phyloP scores from a whole-genome alignment of 2,797 vertebrate species.

The Hoplostethus mediterraneus region DNA sequence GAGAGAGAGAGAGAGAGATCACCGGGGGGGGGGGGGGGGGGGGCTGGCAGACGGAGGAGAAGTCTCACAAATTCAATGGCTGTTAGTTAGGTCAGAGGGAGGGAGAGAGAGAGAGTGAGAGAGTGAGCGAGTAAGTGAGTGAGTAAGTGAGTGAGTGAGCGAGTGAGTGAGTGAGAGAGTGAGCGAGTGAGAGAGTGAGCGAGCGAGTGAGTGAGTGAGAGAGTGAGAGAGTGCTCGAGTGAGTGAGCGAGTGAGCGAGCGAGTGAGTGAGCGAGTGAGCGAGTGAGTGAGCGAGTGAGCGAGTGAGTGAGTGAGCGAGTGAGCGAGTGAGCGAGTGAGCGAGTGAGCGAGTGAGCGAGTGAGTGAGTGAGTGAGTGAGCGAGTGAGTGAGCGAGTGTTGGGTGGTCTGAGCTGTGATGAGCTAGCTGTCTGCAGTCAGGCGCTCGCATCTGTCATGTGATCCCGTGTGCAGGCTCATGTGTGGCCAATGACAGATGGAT shows the following conservation, averaged over 20 bases:
- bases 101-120: neutral
- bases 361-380: neutral
- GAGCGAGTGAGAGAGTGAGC: neutral
- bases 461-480: constrained; percentile 22
- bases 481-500: constrained; percentile 40
- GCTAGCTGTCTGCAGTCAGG: constrained; percentile 33
- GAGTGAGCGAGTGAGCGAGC: neutral
- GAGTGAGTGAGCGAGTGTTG: neutral
- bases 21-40: constrained; percentile 3
- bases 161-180: constrained; percentile 2
- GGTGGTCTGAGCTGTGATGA: constrained; percentile 40
- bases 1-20: constrained; percentile 31
- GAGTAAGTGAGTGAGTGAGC: neutral
- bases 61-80: constrained; percentile 14
- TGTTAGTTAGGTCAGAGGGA: neutral
- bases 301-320: neutral
- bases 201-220: neutral
- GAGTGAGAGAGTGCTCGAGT: too few relatives aligned
- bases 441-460: constrained; percentile 54
- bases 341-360: neutral
- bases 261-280: neutral
- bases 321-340: constrained; percentile 2
- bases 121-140: neutral
- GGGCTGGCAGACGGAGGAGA: constrained; percentile 33
- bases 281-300: too few relatives aligned